These are phyloP conservation scores for Thalassoma bifasciatum DNA, from an alignment of 2,113 vertebrate species.

Conservation along the genomic window DNA sequence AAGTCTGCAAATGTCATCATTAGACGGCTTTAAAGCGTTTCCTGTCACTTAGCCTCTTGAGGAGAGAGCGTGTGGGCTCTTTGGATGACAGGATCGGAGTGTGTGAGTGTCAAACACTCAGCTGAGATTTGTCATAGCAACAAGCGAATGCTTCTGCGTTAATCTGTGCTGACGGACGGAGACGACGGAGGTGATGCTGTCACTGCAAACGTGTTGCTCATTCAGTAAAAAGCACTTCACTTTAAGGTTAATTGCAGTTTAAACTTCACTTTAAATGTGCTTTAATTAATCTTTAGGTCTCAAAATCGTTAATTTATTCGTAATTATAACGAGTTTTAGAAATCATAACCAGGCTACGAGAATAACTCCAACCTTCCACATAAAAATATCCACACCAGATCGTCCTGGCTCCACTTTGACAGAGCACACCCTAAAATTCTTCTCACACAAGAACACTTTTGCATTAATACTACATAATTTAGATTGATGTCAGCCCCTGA, in stretches of 20 bases:
- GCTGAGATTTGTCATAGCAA: constrained; percentile 66
- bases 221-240: not conserved
- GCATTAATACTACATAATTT: not conserved
- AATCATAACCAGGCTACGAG: not conserved
- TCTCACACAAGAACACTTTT: not conserved
- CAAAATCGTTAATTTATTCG: not conserved
- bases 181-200: constrained; percentile 2
- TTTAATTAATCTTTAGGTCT: not conserved
- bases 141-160: constrained; percentile 30
- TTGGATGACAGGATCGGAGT: constrained; percentile 30
- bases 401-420: not conserved
- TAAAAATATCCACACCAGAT: not conserved
- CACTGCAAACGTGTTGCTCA: not conserved
- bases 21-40: constrained; percentile 22
- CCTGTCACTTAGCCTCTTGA: constrained; percentile 32
- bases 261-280: not conserved
- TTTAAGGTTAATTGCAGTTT: not conserved
- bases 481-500: not conserved
- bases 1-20: constrained; percentile 29
- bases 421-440: not conserved
- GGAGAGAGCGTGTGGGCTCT: constrained; percentile 24
- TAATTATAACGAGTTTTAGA: not conserved
- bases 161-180: no score
- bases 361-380: not conserved
- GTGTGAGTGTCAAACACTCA: constrained; percentile 31